These are phyloP conservation scores for Anadara kagoshimensis DNA, from an alignment of 1,140 invertebrate genomes.

Conservation along the genomic window DNA sequence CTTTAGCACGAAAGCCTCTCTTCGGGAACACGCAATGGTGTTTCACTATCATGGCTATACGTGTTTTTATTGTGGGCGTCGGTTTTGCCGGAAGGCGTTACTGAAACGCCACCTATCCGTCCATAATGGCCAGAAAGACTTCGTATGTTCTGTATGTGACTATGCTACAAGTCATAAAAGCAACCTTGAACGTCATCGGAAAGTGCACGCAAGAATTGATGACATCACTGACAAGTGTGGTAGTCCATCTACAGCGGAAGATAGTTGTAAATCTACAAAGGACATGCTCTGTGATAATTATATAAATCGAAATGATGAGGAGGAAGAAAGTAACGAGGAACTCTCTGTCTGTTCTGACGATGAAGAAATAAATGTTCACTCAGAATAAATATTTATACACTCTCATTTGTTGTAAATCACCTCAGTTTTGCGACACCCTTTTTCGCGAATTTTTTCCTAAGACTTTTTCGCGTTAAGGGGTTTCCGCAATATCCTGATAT, in stretches of 20 bases:
- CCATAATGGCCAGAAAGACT: conserved; percentile 74
- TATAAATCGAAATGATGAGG: conserved; percentile 5
- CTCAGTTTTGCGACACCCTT: no score
- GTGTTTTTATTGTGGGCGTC: conserved; percentile 72
- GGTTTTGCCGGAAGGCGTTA: conserved; percentile 75
- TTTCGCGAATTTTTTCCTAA: no score
- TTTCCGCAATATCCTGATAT: no score
- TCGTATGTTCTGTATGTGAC: conserved; percentile 72
- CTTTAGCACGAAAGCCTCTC: conserved; percentile 72
- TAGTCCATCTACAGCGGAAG: conserved; percentile 3
- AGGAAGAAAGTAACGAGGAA: conserved; percentile 27
- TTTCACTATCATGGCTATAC: conserved; percentile 73
- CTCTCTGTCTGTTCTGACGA: conserved; percentile 42
- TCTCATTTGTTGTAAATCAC: no score
- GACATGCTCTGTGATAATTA: background rate
- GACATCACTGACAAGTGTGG: conserved; percentile 30
- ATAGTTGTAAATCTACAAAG: background rate
- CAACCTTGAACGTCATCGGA: conserved; percentile 74
- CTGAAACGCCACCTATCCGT: conserved; percentile 75
- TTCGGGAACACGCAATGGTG: conserved; percentile 71
- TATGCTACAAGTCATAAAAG: conserved; percentile 76
- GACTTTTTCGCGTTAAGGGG: no score
- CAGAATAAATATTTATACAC: conserved; percentile 15
- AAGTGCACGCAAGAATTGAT: conserved; percentile 62
- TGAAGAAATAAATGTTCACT: conserved; percentile 43